A percentile compares a stretch with the other conserved stretches of the same genome.
Conservation (phyloP, 2,797 vertebrate species). For the Acanthiza pusilla region DNA sequence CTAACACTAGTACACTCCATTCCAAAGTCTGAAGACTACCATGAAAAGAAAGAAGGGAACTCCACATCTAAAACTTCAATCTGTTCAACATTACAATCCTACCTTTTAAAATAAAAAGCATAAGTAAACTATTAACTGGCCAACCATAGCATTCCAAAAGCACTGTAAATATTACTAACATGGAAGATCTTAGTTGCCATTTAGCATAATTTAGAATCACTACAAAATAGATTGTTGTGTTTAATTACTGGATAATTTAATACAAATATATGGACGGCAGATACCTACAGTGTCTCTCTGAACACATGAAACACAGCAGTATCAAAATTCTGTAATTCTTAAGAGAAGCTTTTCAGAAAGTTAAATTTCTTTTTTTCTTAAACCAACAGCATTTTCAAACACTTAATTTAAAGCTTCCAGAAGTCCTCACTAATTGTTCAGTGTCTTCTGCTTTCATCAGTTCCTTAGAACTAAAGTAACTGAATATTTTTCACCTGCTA, state of each 20-base stretch:
- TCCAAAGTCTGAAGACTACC: background rate
- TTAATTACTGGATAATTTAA: background rate
- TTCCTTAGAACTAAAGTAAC: background rate
- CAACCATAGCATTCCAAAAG: background rate
- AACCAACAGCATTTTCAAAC: background rate
- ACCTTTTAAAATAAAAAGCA: background rate
- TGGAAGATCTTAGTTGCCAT: background rate
- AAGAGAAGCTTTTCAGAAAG: background rate
- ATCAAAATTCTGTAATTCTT: background rate
- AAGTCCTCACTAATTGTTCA: background rate
- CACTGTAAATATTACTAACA: background rate
- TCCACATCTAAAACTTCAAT: background rate
- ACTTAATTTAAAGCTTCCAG: background rate
- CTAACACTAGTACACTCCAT: background rate
- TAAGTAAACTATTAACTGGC: background rate
- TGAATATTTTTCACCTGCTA: background rate
- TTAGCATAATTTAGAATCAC: background rate
- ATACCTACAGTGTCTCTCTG: background rate
- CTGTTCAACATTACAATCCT: background rate
- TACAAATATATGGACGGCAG: background rate
- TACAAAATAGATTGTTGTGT: no score
- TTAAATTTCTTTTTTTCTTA: background rate
- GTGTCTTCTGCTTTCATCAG: background rate
- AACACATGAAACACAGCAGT: background rate
- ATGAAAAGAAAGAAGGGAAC: background rate